Conservation (phyloP, 2,113 vertebrate species). For the Sporophila hypoxantha region DNA sequence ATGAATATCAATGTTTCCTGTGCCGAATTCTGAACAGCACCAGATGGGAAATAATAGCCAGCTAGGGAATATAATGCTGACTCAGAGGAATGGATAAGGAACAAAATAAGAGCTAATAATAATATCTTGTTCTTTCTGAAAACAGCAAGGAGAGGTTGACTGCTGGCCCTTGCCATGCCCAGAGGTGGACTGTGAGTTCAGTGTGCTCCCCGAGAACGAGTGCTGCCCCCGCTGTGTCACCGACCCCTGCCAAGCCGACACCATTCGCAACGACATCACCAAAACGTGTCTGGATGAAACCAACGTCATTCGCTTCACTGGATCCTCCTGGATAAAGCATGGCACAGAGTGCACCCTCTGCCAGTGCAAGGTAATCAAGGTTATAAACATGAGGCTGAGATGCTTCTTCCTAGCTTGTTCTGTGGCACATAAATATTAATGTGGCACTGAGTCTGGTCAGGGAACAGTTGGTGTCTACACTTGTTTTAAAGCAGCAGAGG, state of each 20-base stretch:
- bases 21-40: not conserved
- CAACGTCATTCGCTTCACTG: constrained; percentile 89
- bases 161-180: constrained; percentile 94
- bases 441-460: not conserved
- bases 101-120: not conserved
- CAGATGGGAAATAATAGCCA: not conserved
- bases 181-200: constrained; percentile 89
- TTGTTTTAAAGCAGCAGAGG: not conserved
- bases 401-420: not conserved
- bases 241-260: constrained; percentile 93
- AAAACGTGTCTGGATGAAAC: constrained; percentile 93
- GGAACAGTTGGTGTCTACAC: not conserved
- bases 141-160: constrained; percentile 93
- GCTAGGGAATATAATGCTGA: not conserved
- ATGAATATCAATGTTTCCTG: not conserved
- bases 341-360: constrained; percentile 95
- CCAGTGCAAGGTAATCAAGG: constrained; percentile 85
- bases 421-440: not conserved
- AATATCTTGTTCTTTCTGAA: not conserved
- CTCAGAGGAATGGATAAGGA: not conserved
- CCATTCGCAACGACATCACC: constrained; percentile 91
- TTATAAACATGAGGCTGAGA: not conserved
- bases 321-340: constrained; percentile 95
- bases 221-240: constrained; percentile 89
- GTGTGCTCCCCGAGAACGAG: constrained; percentile 85